phyloP scores from a whole-genome alignment of 1,140 invertebrate genomes.

The Leptestheria dahalacensis region DNA sequence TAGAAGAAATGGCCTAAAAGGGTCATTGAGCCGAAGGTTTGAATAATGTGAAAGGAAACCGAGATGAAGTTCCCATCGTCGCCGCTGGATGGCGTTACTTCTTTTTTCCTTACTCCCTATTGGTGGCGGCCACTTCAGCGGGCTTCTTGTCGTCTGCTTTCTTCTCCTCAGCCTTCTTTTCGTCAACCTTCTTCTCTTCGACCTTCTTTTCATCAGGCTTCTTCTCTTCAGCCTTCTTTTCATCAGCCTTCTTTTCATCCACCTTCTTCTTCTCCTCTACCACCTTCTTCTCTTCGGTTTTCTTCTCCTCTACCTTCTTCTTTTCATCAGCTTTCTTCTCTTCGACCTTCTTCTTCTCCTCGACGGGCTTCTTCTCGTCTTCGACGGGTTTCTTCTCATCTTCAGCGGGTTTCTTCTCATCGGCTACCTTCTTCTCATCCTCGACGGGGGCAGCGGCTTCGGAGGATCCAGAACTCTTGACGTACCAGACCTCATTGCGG shows the following conservation, averaged over 20 bases:
- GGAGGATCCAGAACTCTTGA: slow-evolving; percentile 7
- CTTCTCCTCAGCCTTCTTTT: background rate
- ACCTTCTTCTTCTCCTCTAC: background rate
- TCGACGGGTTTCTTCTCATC: slow-evolving; percentile 7
- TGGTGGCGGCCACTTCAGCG: background rate
- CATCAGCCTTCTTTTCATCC: background rate
- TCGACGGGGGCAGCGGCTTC: background rate
- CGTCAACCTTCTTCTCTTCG: slow-evolving; percentile 1
- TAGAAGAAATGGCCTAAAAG: background rate
- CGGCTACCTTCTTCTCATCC: background rate
- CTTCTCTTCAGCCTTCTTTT: background rate
- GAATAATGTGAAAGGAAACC: background rate
- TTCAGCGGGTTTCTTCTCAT: background rate
- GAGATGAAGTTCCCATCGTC: background rate
- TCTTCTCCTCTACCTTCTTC: slow-evolving; percentile 1
- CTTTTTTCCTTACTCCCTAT: background rate
- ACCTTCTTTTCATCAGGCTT: slow-evolving; percentile 1
- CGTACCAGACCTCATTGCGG: slow-evolving; percentile 25
- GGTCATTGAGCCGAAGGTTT: background rate
- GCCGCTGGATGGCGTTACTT: too few relatives aligned
- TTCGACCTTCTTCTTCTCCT: background rate
- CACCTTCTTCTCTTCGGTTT: slow-evolving; percentile 9
- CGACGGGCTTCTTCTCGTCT: background rate
- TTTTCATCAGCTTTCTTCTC: background rate
- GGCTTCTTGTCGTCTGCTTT: background rate